Conservation (phyloP, 2,113 vertebrate species). For the Catagonus wagneri region DNA sequence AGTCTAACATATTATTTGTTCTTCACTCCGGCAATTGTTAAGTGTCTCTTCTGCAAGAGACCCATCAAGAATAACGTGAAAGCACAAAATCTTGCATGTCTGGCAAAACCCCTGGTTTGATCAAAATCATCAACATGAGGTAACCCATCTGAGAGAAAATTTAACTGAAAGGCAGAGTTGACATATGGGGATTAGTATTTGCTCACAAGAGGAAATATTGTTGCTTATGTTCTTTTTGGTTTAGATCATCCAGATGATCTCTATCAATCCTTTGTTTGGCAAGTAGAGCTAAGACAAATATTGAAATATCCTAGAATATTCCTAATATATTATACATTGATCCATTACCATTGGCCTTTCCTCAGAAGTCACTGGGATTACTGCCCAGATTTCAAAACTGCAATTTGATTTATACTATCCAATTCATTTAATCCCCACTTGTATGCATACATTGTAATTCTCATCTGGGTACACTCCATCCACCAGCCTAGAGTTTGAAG, state of each 20-base stretch:
- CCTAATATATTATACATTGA: neutral
- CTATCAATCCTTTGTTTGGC: neutral
- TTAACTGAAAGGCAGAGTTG: constrained; percentile 3
- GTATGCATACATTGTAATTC: constrained; percentile 59
- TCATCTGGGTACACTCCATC: constrained; percentile 75
- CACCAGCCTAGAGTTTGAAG: constrained; percentile 44
- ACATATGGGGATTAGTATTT: neutral
- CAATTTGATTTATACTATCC: constrained; percentile 60
- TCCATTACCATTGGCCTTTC: neutral
- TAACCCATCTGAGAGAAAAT: neutral
- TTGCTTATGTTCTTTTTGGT: neutral
- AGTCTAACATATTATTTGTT: neutral
- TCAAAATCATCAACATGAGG: neutral
- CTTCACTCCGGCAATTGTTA: neutral
- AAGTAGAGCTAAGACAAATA: constrained; percentile 38
- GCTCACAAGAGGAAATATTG: neutral
- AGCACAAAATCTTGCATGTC: neutral
- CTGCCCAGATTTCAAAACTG: constrained; percentile 57
- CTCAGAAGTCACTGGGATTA: constrained; percentile 28
- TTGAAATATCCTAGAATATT: constrained; percentile 20
- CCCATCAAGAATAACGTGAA: neutral
- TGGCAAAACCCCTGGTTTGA: neutral
- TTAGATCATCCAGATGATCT: neutral
- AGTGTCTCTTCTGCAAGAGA: neutral
- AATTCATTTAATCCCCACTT: constrained; percentile 53